These are phyloP conservation scores for Ditula angustiorana DNA, from an alignment of 2,888 invertebrate genomes.

Conservation along the genomic window DNA sequence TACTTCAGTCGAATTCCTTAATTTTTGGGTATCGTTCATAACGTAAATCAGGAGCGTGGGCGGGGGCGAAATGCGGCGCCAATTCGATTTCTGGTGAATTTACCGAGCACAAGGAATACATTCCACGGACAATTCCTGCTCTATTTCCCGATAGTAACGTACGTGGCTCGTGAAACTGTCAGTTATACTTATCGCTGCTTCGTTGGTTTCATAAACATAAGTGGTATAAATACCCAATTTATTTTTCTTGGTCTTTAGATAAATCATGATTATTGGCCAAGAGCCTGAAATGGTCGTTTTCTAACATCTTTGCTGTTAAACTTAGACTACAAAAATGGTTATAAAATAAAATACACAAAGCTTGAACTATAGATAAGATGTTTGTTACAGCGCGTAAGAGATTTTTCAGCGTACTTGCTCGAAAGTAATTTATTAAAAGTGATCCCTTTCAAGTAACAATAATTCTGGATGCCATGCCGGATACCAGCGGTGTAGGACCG, in stretches of 20 bases:
- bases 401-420: no score
- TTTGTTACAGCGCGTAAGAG: no score
- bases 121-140: not conserved
- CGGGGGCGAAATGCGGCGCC: not conserved
- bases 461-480: no score
- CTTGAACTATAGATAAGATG: no score
- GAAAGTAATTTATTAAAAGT: no score
- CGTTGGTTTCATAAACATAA: not conserved
- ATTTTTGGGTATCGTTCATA: not conserved
- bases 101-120: not conserved
- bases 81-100: conserved; percentile 20
- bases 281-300: no score
- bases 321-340: no score
- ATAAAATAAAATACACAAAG: no score
- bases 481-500: no score
- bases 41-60: not conserved
- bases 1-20: not conserved
- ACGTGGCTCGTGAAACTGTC: conserved; percentile 2
- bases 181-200: not conserved
- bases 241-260: not conserved
- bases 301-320: no score
- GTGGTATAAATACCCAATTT: conserved; percentile 1
- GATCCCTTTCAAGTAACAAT: no score
- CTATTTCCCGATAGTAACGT: not conserved
- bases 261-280: no score